A percentile compares a stretch with the other conserved stretches of the same genome.
These are phyloP conservation scores for Sminthurides bifidus DNA, from an alignment of 1,140 invertebrate genomes.

Conservation along the genomic window DNA sequence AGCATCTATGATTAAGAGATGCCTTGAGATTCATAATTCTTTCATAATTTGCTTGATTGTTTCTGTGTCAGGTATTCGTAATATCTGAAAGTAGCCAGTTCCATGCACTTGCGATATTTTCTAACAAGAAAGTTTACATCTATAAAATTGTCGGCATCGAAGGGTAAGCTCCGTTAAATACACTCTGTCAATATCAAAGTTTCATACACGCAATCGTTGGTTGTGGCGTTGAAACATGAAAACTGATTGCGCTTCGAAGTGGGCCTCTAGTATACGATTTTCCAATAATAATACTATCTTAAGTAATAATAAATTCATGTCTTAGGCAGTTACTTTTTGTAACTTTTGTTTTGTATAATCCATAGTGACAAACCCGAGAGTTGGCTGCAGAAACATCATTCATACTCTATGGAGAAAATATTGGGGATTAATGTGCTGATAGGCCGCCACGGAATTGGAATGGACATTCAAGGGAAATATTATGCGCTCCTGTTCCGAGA, in stretches of 20 bases:
- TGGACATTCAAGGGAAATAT: slow-evolving; percentile 23
- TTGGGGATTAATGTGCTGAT: slow-evolving; percentile 26
- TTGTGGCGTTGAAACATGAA: too few species aligned
- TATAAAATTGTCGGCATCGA: slow-evolving; percentile 24
- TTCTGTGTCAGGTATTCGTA: slow-evolving; percentile 8
- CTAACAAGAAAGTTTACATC: slow-evolving; percentile 25
- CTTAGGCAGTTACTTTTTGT: too few species aligned
- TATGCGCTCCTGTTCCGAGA: slow-evolving; percentile 27
- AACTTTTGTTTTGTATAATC: too few species aligned
- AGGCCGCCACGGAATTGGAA: slow-evolving; percentile 27
- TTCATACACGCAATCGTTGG: too few species aligned
- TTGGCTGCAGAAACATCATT: slow-evolving; percentile 21
- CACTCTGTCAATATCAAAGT: too few species aligned
- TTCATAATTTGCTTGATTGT: not conserved
- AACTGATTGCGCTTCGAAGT: too few species aligned
- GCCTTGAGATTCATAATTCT: not conserved
- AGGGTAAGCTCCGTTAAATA: slow-evolving; percentile 19
- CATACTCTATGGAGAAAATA: slow-evolving; percentile 18
- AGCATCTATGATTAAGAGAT: not conserved
- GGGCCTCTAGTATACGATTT: too few species aligned
- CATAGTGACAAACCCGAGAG: slow-evolving; percentile 26
- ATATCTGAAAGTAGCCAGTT: slow-evolving; percentile 8
- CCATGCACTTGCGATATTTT: slow-evolving; percentile 19
- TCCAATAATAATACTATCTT: too few species aligned
- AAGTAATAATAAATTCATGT: too few species aligned